Evolutionary conservation across 2,113 vertebrate genomes (phyloP), one percentile per base, ranked within the genome.

Genomic region (Phocoena phocoena): DNA sequence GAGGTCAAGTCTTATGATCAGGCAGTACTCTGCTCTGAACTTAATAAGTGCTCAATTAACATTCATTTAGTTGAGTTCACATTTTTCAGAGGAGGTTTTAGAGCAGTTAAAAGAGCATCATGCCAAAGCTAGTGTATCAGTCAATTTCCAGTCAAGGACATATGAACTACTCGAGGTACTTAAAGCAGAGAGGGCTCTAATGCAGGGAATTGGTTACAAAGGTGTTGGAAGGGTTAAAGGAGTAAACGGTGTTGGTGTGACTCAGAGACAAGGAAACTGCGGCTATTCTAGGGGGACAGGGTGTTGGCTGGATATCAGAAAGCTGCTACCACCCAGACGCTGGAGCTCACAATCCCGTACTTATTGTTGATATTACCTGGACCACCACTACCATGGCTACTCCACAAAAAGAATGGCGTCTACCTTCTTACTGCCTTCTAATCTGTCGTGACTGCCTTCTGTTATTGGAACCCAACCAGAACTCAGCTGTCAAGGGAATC

Each of bases 21-120:
- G 36, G 15, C 28, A 44, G 41, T 88, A 79, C 77, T 84, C 41
- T 95, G 63, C 55, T 87, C 60, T 63, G 79, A 65, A 94, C 23
- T 77, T 53, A 88, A 1, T 47, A 88, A 83, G 77, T 84, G 55
- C 55, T 91, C 41, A 70, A 21, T 87, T 76, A 88, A 36, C 26
- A 53, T 88, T 82, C 53, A 71, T 76, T 77, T 85, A 50, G 38
- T 79, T 74, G 60, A 93, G 67, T 79, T 80, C 47, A 86, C 47
- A 73, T 93, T 77, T 88, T 88, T 88, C 65, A 95, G 77, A 76
- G 62, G 26, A 80, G 26, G n/a, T 86, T 81, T 81, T 81, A 80
- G 73, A 92, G 65, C 55, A 95, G 50, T 31, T 92, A 44, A 76
- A 83, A 88, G 44, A 73, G 26, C 62, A 65, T 65, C 67, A 67